Base-by-base conservation (phyloP, 35 echinoderm and acorn worm genomes). In the Heliocidaris tuberculata region DNA sequence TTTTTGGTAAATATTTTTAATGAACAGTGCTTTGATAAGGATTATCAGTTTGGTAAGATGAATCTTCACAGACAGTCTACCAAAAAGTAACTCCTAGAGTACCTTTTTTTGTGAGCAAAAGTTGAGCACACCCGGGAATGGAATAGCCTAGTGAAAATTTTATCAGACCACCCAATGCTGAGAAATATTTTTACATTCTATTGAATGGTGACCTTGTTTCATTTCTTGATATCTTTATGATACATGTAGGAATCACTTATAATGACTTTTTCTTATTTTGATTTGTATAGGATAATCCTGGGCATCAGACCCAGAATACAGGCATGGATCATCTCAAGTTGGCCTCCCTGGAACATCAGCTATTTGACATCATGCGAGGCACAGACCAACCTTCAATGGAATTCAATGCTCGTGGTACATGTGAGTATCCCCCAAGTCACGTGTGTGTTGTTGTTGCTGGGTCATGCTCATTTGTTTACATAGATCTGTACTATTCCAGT, bases 361-460 rank as follows among this genome's bases (percentile, higher is more conserved):
- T 97, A 47, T 94, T 95, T 95, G 96, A 97, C 86, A 97, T 97
- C 60, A 97, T 97, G 96, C 85, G 95, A n/a, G 94, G 96, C 47
- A 93, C 96, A 32, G 96, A 97, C 42, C 61, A 94, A 32, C 86
- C 91, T 52, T 93, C 95, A 31, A 93, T 95, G 93, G 94, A 97
- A 48, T 95, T 93, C 54, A 95, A 95, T 90, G 93, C 91, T 32
- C 94, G 96, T 78, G 94, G 94, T 49, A 88, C 96, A 95, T 97
- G 96, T 97, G 93, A 97, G 96, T 97, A 93, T 90, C 31, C 86
- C 16, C 31, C 31, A 15, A 95, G 48, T 71, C 31, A 31, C 65
- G 21, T 78, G 65, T 78, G 65, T 65, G 42, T 32, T 31, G n/a
- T 54, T 94, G 42, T 30, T 70, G 78, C 47, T 27, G 48, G 65